Base-by-base conservation (phyloP, 1,140 invertebrate genomes). In the Mya arenaria region DNA sequence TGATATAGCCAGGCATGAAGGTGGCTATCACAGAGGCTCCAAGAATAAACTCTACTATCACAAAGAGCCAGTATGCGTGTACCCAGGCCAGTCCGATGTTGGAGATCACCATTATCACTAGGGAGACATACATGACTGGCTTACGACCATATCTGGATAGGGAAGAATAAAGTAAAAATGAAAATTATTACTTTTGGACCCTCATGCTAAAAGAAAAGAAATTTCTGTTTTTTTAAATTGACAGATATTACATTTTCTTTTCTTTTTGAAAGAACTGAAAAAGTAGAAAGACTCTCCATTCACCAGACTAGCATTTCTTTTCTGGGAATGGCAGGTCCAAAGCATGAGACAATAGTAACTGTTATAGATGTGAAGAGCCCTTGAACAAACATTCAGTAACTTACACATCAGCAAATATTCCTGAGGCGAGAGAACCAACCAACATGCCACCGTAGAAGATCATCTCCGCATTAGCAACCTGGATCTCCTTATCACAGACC, bases 401-500 rank as follows among this genome's bases (percentile, higher is more conserved):
- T 78, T 78, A 87, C 87, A n/a, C 39, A 36, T 88, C 87, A 0
- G 86, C 81, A 4, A 87, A 15, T 1, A 83, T 39, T 5, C 87
- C 87, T 37, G 79, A 62, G 25, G 79, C 37, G 48, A 87, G 69
- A 17, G 84, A 85, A 17, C 87, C 87, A 32, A 85, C 63, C 8
- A 88, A 60, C 65, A 81, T 84, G 8, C 87, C 87, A n/a, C 65
- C 82, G 58, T 86, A 86, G 37, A 85, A 86, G 3, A 82, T 74
- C 82, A 86, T 94, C 90, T 97, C 96, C 13, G 95, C 95, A 37
- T 94, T 94, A 8, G 96, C 95, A 82, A 94, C 93, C 69, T 96
- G 86, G 91, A 95, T 96, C 15, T 94, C 93, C 60, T 93, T 94
- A 32, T 95, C 94, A 91, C 96, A 97, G 15, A 97, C 95, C 86